Evolutionary conservation across 2,113 vertebrate species (phyloP).

Genomic region (Tragelaphus buxtoni): DNA sequence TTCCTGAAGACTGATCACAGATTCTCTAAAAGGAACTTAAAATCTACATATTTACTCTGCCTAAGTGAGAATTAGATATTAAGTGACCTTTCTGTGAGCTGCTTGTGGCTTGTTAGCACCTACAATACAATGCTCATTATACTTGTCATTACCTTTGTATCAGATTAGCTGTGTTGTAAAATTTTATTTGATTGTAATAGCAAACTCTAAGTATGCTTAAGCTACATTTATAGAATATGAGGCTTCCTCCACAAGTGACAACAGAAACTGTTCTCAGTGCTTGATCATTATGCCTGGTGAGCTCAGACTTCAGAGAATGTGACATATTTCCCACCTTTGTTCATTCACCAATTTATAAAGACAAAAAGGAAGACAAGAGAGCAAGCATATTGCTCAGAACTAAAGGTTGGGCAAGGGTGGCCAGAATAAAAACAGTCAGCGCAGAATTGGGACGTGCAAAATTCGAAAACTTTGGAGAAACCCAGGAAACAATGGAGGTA

Average conservation of each 20-base stretch:
- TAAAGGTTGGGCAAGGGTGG: neutral
- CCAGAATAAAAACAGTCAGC: neutral
- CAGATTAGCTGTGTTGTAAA: conserved; percentile 39
- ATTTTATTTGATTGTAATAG: conserved; percentile 36
- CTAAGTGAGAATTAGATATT: conserved; percentile 29
- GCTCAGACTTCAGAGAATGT: neutral
- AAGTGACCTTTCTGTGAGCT: conserved; percentile 22
- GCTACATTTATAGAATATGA: neutral
- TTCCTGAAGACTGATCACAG: conserved; percentile 21
- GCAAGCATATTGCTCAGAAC: neutral
- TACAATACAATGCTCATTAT: conserved; percentile 10
- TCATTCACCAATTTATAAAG: neutral
- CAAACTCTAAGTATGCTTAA: conserved; percentile 3
- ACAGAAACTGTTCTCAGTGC: neutral
- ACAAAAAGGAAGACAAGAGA: neutral
- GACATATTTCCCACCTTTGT: neutral
- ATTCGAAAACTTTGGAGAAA: neutral
- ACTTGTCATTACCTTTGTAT: conserved; percentile 49
- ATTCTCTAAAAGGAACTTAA: conserved; percentile 32
- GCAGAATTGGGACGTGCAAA: neutral
- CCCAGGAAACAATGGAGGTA: neutral
- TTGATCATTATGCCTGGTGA: neutral
- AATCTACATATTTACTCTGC: conserved; percentile 1
- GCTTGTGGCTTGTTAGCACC: conserved; percentile 38
- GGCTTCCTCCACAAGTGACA: neutral